Evolutionary conservation across 2,113 vertebrate genomes (phyloP), one percentile per base, ranked within the genome.

Genomic region (Trematocara nigrifrons): DNA sequence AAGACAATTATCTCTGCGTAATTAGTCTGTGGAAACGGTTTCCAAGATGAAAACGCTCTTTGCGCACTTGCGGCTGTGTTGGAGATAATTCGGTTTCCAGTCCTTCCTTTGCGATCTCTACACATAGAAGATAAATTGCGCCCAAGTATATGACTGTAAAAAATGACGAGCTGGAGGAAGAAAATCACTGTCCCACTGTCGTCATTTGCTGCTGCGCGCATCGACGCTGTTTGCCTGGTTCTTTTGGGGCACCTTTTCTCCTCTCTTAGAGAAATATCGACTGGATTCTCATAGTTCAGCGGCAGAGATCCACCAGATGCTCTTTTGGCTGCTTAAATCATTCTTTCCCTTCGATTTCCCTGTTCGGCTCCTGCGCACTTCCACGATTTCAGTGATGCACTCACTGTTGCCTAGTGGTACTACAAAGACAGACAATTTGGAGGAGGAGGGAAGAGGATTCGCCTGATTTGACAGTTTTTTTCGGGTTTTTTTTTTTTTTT

Each of bases 321-420:
- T 93, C 64, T 64, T 86, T 87, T 78, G 64, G 84, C 83, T 85
- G 74, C 74, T 86, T 49, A 10, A 82, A 82, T 92, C 78, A 82
- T 89, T 91, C 57, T 90, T 92, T 90, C 45, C 78, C 53, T 84
- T 93, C 80, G 91, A 90, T 90, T 90, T 84, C 86, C 54, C 87
- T 53, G 83, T 74, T 86, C 87, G 64, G 90, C 88, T 95, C 89
- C 93, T 95, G 92, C 94, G 95, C 94, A 96, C 89, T 94, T 92
- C 51, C 87, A 91, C 91, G 89, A 54, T 90, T 85, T 88, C 91
- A 93, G 82, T 85, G 90, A 93, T 94, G 94, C 94, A 52, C 93
- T 85, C 89, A 91, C 92, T 92, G 93, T 86, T 94, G 92, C 91
- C 93, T 91, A 81, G 91, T 93, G 94, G 90, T 87, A 89, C 92